Conservation (phyloP, 2,888 invertebrate species). For the Eupithecia pulchellata region DNA sequence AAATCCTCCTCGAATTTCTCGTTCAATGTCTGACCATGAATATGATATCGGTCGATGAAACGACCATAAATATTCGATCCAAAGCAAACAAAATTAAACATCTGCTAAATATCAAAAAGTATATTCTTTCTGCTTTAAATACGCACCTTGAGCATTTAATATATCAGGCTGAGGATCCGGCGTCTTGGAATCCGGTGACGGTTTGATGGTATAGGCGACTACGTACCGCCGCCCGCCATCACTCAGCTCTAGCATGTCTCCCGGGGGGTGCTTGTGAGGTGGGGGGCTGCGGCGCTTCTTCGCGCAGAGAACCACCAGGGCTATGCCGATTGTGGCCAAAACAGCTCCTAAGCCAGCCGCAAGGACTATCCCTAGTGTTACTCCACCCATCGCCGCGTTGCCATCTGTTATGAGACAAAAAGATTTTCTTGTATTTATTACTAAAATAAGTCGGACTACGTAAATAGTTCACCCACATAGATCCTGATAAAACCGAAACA, state of each 20-base stretch:
- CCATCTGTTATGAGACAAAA: slow-evolving; percentile 80
- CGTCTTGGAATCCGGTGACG: slow-evolving; percentile 84
- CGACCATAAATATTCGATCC: not conserved
- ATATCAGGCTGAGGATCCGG: slow-evolving; percentile 91
- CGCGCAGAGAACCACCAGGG: slow-evolving; percentile 68
- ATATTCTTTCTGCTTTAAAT: not conserved
- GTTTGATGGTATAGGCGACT: slow-evolving; percentile 93
- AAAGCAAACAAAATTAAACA: not conserved
- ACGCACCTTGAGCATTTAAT: slow-evolving; percentile 89
- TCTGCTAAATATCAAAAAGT: not conserved
- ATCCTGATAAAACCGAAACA: not conserved
- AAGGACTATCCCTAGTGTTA: slow-evolving; percentile 88
- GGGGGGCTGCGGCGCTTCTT: slow-evolving; percentile 68
- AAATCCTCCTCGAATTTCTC: not conserved
- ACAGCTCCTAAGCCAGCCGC: slow-evolving; percentile 71
- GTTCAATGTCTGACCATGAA: not conserved
- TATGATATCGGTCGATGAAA: not conserved
- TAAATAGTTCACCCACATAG: not conserved
- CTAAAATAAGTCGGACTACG: not conserved
- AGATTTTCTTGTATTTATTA: not conserved
- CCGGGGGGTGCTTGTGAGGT: slow-evolving; percentile 76
- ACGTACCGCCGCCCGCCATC: slow-evolving; percentile 94
- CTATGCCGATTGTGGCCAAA: slow-evolving; percentile 70
- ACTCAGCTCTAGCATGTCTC: slow-evolving; percentile 87
- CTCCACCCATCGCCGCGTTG: slow-evolving; percentile 88